Conservation (phyloP, 2,888 invertebrate species). For the Spisula subtruncata region DNA sequence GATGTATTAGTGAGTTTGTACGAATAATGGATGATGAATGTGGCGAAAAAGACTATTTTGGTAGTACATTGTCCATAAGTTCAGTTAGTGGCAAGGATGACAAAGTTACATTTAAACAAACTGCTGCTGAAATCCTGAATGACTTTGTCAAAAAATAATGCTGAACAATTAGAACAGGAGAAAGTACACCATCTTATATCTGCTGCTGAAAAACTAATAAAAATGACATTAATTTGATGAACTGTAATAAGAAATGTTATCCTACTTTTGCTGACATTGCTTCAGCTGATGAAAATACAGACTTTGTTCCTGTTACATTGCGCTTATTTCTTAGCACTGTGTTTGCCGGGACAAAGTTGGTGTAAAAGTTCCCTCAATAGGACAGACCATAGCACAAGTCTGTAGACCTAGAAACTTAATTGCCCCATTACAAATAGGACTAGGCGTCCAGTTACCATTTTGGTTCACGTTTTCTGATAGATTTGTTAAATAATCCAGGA, state of each 20-base stretch:
- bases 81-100: constrained; percentile 50
- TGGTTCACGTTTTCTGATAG: constrained; percentile 75
- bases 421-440: constrained; percentile 72
- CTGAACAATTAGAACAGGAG: constrained; percentile 34
- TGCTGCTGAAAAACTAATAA: constrained; percentile 37
- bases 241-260: constrained; percentile 13
- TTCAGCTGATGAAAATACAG: neutral
- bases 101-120: constrained; percentile 58
- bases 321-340: constrained; percentile 50
- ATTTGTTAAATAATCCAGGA: constrained; percentile 71
- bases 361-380: constrained; percentile 61
- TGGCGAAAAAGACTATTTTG: constrained; percentile 55
- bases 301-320: constrained; percentile 62
- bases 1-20: constrained; percentile 45
- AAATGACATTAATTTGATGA: constrained; percentile 27
- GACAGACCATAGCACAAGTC: constrained; percentile 73
- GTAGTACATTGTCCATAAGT: neutral
- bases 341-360: constrained; percentile 36
- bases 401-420: constrained; percentile 66
- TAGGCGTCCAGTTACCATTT: constrained; percentile 74
- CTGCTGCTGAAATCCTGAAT: constrained; percentile 55
- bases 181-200: neutral
- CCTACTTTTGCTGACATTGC: neutral
- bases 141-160: neutral
- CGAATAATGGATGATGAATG: constrained; percentile 48